These are phyloP conservation scores for Heliconius nattereri DNA, from an alignment of 1,140 invertebrate genomes.

Conservation along the genomic window DNA sequence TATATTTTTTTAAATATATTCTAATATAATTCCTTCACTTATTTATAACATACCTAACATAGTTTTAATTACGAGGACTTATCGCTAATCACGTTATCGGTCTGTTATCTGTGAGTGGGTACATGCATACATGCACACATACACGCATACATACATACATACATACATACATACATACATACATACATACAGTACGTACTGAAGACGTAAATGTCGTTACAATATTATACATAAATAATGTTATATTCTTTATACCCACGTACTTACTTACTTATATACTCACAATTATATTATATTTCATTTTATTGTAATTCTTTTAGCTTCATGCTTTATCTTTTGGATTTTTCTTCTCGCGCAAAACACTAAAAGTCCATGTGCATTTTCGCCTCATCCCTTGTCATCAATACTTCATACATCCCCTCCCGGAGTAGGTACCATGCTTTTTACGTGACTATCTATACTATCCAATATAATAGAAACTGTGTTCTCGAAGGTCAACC, in stretches of 20 bases:
- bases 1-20: background rate
- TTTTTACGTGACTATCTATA: too few species aligned
- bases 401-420: too few species aligned
- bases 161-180: background rate
- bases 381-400: too few species aligned
- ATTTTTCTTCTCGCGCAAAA: too few species aligned
- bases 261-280: background rate
- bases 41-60: background rate
- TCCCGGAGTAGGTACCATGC: too few species aligned
- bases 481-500: too few species aligned
- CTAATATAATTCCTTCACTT: background rate
- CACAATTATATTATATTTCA: background rate
- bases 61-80: background rate
- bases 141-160: background rate
- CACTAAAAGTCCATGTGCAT: too few species aligned
- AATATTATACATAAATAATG: background rate
- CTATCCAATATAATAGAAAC: too few species aligned
- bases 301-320: background rate
- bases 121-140: background rate
- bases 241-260: background rate
- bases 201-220: background rate
- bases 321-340: background rate
- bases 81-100: background rate
- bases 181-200: background rate
- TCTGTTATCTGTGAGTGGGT: background rate